These are phyloP conservation scores for Epirrita christyi DNA, from an alignment of 2,888 invertebrate genomes.

Conservation along the genomic window DNA sequence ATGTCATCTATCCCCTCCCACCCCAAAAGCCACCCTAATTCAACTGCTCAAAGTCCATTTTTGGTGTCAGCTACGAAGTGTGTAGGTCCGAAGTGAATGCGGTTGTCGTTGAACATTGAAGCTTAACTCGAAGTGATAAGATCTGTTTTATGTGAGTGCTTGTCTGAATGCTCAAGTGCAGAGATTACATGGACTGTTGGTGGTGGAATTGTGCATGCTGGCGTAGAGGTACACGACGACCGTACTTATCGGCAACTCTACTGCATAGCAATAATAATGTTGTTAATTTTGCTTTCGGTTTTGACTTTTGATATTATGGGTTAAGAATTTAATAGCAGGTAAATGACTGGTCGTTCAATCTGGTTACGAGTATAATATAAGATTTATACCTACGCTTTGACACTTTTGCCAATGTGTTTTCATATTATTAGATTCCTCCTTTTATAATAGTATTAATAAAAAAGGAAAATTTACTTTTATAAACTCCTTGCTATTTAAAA, in stretches of 20 bases:
- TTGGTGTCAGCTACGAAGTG: slow-evolving; percentile 7
- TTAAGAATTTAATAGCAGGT: background rate
- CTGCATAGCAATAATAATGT: slow-evolving; percentile 22
- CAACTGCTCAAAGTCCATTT: slow-evolving; percentile 18
- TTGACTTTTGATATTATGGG: background rate
- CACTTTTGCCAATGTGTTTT: too few relatives aligned
- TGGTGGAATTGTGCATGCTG: slow-evolving; percentile 37
- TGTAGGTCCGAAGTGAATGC: slow-evolving; percentile 16
- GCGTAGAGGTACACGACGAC: slow-evolving; percentile 22
- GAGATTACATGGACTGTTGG: slow-evolving; percentile 39
- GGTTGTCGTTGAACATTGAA: slow-evolving; percentile 17
- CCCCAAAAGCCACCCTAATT: slow-evolving; percentile 25
- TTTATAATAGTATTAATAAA: too few relatives aligned
- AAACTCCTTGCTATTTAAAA: too few relatives aligned
- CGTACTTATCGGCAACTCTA: slow-evolving; percentile 34
- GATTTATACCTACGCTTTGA: too few relatives aligned
- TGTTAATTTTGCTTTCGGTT: slow-evolving; percentile 16
- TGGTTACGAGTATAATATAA: too few relatives aligned
- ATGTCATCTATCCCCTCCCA: slow-evolving; percentile 25
- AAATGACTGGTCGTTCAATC: too few relatives aligned
- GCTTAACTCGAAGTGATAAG: slow-evolving; percentile 19
- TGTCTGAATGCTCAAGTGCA: slow-evolving; percentile 34
- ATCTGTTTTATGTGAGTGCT: slow-evolving; percentile 16
- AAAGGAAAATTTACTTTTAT: background rate
- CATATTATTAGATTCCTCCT: too few relatives aligned